Base-by-base conservation (phyloP, 1,140 invertebrate genomes). In the Drosophila bocqueti region DNA sequence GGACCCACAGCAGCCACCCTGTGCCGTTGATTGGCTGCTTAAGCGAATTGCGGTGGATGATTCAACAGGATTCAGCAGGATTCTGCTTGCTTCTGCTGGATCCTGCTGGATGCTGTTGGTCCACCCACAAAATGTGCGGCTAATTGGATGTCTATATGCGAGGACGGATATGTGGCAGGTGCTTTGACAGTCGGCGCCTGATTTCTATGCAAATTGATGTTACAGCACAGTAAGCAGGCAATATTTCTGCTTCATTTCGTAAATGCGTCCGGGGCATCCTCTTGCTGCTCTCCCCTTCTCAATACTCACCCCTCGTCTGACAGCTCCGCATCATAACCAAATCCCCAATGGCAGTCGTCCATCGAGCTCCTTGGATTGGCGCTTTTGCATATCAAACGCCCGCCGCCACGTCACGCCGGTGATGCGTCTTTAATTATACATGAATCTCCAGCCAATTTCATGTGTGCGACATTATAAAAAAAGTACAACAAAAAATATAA, bases 161-260 rank as follows among this genome's bases (percentile, higher is more conserved):
- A 18, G 63, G 63, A 71, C 69, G 66, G 42, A 36, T 24, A 43
- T 47, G 36, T 58, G 52, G 52, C 76, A 66, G 83, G 74, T 69
- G 65, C 69, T 82, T 82, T 82, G 83, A 86, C 79, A 65, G 65
- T 65, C 75, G 78, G 68, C 68, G 74, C 65, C 72, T 87, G 81
- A 87, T 87, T 87, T 87, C 83, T 85, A 87, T 87, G 83, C 83
- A 87, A 87, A 87, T 87, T 87, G 84, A 84, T 77, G 84, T 87
- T 87, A 89, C 83, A 87, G 84, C 80, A 86, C 84, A 86, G 80
- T 86, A 86, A 86, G 83, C 83, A 89, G 83, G 72, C 83, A 87
- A 87, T 87, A 89, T 87, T 87, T 87, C 83, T 79, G 83, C 80
- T 89, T 87, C 83, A 89, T 83, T 87, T 87, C 84, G 79, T 87